Conservation (phyloP, 2,797 vertebrate species). For the Anolis apletophallus region DNA sequence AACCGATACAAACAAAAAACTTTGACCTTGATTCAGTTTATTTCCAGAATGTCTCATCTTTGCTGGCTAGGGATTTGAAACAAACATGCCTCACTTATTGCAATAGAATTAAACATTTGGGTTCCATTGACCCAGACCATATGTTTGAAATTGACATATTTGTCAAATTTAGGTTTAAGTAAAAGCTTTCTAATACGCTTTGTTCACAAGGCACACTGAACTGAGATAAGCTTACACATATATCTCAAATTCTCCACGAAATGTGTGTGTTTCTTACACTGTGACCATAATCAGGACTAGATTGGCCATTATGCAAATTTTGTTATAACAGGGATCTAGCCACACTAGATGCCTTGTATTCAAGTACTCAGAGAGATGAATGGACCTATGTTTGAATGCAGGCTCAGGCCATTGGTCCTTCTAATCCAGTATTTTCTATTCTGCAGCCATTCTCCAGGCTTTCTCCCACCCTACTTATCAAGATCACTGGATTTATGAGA, state of each 20-base stretch:
- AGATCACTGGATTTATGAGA: neutral
- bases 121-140: neutral
- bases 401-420: neutral
- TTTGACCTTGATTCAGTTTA: neutral
- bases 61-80: too few species aligned
- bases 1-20: neutral
- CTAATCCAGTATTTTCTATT: neutral
- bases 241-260: neutral
- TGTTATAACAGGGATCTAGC: neutral
- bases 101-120: neutral
- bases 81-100: neutral
- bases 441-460: neutral
- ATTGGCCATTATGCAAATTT: neutral
- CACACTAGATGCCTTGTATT: neutral
- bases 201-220: neutral
- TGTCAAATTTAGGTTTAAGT: neutral
- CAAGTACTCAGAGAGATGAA: neutral
- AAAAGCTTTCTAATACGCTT: neutral
- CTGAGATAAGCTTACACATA: neutral
- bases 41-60: neutral
- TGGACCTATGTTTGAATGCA: neutral
- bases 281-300: neutral
- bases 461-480: neutral
- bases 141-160: neutral
- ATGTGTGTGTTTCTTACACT: neutral